Percentiles rank a stretch among this genome's conserved stretches.
Conservation (phyloP, 2,797 vertebrate species). For the Dallia pectoralis region DNA sequence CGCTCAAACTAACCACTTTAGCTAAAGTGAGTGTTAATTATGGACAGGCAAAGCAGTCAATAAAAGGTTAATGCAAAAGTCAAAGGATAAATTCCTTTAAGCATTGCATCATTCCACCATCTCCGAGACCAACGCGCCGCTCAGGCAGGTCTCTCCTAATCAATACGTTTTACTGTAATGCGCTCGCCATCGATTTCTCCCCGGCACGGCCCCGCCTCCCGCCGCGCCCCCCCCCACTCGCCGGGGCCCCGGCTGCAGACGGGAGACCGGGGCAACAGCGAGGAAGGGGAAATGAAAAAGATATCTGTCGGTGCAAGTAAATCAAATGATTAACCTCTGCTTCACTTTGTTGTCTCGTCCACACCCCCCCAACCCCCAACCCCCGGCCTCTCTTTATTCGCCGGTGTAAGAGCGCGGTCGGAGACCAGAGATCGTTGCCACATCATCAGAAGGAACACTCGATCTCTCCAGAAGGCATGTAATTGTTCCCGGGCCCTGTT, state of each 20-base stretch:
- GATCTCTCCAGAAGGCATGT: conserved; percentile 54
- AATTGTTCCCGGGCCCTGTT: conserved; percentile 66
- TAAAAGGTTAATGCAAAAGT: conserved; percentile 99
- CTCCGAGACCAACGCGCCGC: conserved; percentile 88
- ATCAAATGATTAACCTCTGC: conserved; percentile 78
- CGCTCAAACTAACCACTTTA: conserved; percentile 94
- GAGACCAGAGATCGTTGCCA: conserved; percentile 49
- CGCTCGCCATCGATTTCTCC: conserved; percentile 81
- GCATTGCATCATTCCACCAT: conserved; percentile 95
- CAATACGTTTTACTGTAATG: conserved; percentile 99
- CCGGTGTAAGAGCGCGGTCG: conserved; percentile 49
- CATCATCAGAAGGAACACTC: conserved; percentile 56
- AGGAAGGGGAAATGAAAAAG: conserved; percentile 34
- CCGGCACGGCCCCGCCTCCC: conserved; percentile 18
- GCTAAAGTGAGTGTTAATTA: conserved; percentile 99
- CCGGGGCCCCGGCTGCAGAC: conserved; percentile 20
- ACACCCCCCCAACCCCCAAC: conserved; percentile 5
- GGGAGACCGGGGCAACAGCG: conserved; percentile 17
- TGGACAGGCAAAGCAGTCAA: conserved; percentile 98
- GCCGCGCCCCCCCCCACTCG: background rate
- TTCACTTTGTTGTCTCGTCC: conserved; percentile 57
- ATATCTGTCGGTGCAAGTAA: conserved; percentile 52
- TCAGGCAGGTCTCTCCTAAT: conserved; percentile 86
- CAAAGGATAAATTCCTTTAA: conserved; percentile 98
- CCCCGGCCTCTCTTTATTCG: conserved; percentile 60